phyloP scores from a whole-genome alignment of 2,888 invertebrate genomes.

The Helobdella robusta region DNA sequence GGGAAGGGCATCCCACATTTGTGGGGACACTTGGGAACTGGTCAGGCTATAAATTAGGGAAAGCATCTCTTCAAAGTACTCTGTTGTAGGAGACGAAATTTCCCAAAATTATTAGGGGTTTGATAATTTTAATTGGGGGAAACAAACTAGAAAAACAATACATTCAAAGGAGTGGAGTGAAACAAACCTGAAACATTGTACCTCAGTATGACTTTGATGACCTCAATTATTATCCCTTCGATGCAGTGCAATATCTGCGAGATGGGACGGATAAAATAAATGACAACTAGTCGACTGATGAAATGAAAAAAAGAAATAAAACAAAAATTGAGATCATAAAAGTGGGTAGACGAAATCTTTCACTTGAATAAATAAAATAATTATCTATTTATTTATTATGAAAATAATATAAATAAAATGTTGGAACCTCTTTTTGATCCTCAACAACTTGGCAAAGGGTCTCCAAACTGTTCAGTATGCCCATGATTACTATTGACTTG shows the following conservation, averaged over 20 bases:
- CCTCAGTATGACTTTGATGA: slow-evolving; percentile 59
- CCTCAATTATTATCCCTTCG: slow-evolving; percentile 82
- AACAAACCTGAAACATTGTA: slow-evolving; percentile 70
- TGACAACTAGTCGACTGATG: too few species aligned
- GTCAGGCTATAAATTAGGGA: slow-evolving; percentile 84
- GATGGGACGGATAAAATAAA: too few species aligned
- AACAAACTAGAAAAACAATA: too few species aligned
- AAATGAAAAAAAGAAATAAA: too few species aligned
- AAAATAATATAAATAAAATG: not conserved
- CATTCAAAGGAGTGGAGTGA: too few species aligned
- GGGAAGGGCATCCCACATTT: slow-evolving; percentile 92
- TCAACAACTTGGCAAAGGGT: slow-evolving; percentile 88
- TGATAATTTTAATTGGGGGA: too few species aligned
- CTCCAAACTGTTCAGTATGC: slow-evolving; percentile 87
- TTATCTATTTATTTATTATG: not conserved
- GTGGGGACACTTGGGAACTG: slow-evolving; percentile 72
- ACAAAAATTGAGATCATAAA: too few species aligned
- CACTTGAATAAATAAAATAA: too few species aligned
- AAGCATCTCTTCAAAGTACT: slow-evolving; percentile 94
- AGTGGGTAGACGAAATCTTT: too few species aligned
- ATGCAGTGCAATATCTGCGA: slow-evolving; percentile 69
- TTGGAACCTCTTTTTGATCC: slow-evolving; percentile 46
- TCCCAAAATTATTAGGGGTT: too few species aligned
- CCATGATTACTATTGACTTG: slow-evolving; percentile 93
- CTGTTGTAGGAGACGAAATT: slow-evolving; percentile 55